Evolutionary conservation across 2,797 vertebrate species (phyloP).

Genomic region (Hypotaenidia okinawae): DNA sequence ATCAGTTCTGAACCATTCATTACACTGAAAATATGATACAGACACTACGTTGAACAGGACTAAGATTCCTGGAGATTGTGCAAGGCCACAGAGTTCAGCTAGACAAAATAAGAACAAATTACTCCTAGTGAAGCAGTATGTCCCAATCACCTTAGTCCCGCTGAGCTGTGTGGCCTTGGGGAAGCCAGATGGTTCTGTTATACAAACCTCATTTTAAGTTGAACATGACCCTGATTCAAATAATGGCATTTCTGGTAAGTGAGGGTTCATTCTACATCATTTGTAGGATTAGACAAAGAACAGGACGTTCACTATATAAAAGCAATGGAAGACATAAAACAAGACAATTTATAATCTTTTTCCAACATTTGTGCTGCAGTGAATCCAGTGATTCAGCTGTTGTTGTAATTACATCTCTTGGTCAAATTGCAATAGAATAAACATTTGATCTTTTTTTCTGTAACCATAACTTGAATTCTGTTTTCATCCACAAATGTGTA

Average conservation of each 20-base stretch:
- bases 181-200: constrained; percentile 40
- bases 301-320: constrained; percentile 3
- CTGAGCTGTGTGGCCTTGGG: constrained; percentile 16
- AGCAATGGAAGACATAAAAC: background rate
- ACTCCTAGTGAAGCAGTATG: background rate
- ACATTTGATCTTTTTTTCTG: background rate
- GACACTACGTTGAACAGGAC: background rate
- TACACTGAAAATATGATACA: background rate
- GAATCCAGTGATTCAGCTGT: background rate
- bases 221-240: background rate
- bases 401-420: constrained; percentile 14
- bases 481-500: constrained; percentile 19
- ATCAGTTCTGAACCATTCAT: background rate
- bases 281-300: background rate
- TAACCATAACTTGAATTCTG: background rate
- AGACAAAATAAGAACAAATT: constrained; percentile 10
- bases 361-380: background rate
- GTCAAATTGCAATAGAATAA: constrained; percentile 8
- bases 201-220: background rate
- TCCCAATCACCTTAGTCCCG: constrained; percentile 14
- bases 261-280: background rate
- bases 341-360: background rate
- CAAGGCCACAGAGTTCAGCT: background rate
- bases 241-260: constrained; percentile 36
- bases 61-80: background rate